Percentiles rank a stretch among this genome's conserved stretches.
Evolutionary conservation across 2,888 invertebrate species (phyloP).

Genomic region (Galerucella nymphaeae): DNA sequence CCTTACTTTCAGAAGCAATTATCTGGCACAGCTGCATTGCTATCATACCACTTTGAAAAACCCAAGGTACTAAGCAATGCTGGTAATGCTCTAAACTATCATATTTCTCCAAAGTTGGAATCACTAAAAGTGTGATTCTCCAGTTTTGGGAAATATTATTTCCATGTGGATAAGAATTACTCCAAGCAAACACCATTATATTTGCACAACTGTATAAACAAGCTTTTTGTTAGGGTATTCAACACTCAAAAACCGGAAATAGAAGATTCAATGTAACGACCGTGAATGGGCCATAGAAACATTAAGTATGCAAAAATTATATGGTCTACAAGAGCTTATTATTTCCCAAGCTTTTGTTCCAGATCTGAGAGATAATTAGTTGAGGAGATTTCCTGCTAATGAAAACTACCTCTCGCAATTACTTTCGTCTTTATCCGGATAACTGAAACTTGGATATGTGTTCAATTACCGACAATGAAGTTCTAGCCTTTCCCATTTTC

Average conservation of each 20-base stretch:
- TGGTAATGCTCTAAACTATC: too few relatives aligned
- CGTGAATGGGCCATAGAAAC: conserved; percentile 48
- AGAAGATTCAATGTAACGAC: conserved; percentile 47
- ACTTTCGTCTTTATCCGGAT: conserved; percentile 9
- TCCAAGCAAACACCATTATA: not conserved
- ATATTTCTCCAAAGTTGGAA: too few relatives aligned
- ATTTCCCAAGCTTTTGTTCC: conserved; percentile 39
- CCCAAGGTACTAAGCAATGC: too few relatives aligned
- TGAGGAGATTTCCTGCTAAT: conserved; percentile 18
- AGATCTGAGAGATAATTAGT: conserved; percentile 5
- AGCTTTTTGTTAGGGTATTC: conserved; percentile 9
- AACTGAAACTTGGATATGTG: conserved; percentile 26
- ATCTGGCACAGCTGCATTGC: too few relatives aligned
- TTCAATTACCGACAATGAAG: conserved; percentile 28
- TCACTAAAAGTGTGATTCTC: not conserved
- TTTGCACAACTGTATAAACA: not conserved
- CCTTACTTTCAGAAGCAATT: too few relatives aligned
- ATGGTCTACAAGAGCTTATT: conserved; percentile 50
- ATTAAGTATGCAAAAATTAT: conserved; percentile 53
- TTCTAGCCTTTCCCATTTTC: conserved; percentile 25
- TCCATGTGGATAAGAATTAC: not conserved
- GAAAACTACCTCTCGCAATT: conserved; percentile 24
- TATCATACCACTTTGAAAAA: too few relatives aligned
- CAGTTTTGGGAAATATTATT: not conserved
- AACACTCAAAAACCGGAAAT: conserved; percentile 35